Conservation (phyloP, 2,888 invertebrate species). For the Amblyteles armatorius region DNA sequence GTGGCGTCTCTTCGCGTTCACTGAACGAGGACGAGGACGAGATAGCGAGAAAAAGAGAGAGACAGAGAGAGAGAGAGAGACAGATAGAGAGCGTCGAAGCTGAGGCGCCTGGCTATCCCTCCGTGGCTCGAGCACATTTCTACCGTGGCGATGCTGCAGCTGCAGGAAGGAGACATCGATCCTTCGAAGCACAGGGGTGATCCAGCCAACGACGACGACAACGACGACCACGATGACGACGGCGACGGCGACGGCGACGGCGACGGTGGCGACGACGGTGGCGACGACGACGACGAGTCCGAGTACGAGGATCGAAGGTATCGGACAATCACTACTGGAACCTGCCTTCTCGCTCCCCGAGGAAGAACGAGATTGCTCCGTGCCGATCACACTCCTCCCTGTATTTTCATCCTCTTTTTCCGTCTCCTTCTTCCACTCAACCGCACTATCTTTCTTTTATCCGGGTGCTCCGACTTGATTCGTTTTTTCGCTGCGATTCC, state of each 20-base stretch:
- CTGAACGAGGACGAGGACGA: slow-evolving; percentile 51
- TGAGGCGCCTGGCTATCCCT: slow-evolving; percentile 55
- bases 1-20: slow-evolving; percentile 50
- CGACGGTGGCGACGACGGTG: background rate
- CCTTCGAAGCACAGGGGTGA: slow-evolving; percentile 38
- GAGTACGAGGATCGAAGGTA: slow-evolving; percentile 50
- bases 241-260: too few relatives aligned
- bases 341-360: slow-evolving; percentile 42
- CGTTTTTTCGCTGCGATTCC: slow-evolving; percentile 37
- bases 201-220: slow-evolving; percentile 10
- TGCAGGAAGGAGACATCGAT: slow-evolving; percentile 65
- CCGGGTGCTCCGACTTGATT: slow-evolving; percentile 43
- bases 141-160: slow-evolving; percentile 27
- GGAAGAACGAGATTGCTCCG: slow-evolving; percentile 60
- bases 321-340: slow-evolving; percentile 67
- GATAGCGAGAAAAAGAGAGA: slow-evolving; percentile 43
- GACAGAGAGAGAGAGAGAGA: background rate
- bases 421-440: slow-evolving; percentile 39
- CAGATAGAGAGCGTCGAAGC: background rate
- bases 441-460: slow-evolving; percentile 47
- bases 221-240: slow-evolving; percentile 9
- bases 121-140: slow-evolving; percentile 24
- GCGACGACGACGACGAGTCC: slow-evolving; percentile 7
- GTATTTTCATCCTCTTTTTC: slow-evolving; percentile 53
- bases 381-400: slow-evolving; percentile 45